A percentile compares a stretch with the other conserved stretches of the same genome.
These are phyloP conservation scores for Cyclopterus lumpus DNA, from an alignment of 2,797 vertebrate species.

Conservation along the genomic window DNA sequence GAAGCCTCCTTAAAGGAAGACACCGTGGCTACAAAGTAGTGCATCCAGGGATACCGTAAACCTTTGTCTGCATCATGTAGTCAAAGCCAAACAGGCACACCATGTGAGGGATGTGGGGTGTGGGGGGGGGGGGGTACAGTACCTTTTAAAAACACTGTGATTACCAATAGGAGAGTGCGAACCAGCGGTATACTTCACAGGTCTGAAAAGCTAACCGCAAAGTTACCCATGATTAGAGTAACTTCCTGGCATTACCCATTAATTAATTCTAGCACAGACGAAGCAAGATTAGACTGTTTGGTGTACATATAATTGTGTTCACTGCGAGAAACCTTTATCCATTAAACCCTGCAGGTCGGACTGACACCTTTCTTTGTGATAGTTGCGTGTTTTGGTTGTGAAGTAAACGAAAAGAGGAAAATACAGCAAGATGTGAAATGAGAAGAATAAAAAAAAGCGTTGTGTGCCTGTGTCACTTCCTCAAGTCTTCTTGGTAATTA, in stretches of 20 bases:
- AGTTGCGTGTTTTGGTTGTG: constrained; percentile 55
- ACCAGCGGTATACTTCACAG: constrained; percentile 22
- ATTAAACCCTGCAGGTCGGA: constrained; percentile 33
- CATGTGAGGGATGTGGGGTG: not conserved
- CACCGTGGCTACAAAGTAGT: not conserved
- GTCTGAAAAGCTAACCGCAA: constrained; percentile 34
- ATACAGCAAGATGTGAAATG: constrained; percentile 35
- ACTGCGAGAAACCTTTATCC: constrained; percentile 40
- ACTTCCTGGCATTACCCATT: constrained; percentile 53
- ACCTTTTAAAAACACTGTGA: constrained; percentile 1
- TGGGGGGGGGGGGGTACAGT: not conserved
- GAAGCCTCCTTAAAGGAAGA: not conserved
- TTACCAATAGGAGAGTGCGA: not conserved
- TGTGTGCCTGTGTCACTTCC: constrained; percentile 34
- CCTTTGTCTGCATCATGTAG: not conserved
- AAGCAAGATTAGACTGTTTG: constrained; percentile 38
- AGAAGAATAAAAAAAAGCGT: constrained; percentile 15
- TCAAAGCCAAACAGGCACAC: constrained; percentile 12
- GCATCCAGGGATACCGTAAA: not conserved
- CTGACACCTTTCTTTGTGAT: constrained; percentile 50
- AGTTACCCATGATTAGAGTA: constrained; percentile 44
- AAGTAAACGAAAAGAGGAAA: constrained; percentile 56
- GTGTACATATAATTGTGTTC: constrained; percentile 36
- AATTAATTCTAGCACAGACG: constrained; percentile 51
- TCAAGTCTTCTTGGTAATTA: constrained; percentile 74